These are phyloP conservation scores for Gracilinanus agilis DNA, from an alignment of 2,113 vertebrate genomes.

Conservation along the genomic window DNA sequence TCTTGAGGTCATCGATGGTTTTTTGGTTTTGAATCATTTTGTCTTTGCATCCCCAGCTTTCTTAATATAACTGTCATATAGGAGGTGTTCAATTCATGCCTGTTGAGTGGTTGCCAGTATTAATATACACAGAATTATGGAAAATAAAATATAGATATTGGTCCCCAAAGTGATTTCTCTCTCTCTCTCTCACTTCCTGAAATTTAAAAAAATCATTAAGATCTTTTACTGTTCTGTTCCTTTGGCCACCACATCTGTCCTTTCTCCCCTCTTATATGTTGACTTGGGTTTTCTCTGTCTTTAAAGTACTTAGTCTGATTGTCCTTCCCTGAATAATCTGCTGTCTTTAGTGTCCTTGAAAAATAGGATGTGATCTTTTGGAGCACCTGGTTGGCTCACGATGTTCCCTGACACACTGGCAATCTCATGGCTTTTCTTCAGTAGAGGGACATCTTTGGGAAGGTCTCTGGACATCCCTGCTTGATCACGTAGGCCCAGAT, in stretches of 20 bases:
- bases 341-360: neutral
- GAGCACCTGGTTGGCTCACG: neutral
- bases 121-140: neutral
- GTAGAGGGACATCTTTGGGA: neutral
- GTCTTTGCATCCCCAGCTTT: neutral
- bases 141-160: neutral
- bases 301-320: neutral
- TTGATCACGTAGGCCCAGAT: slow-evolving; percentile 64
- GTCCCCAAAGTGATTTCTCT: neutral
- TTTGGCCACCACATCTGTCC: neutral
- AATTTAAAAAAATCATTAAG: neutral
- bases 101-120: neutral
- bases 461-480: slow-evolving; percentile 60
- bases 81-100: neutral
- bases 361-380: neutral
- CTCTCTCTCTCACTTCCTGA: neutral
- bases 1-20: neutral
- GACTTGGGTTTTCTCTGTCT: neutral
- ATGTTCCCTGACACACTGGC: neutral
- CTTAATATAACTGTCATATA: neutral
- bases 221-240: neutral
- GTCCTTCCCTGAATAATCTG: neutral
- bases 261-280: neutral
- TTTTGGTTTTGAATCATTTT: neutral
- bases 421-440: neutral